Evolutionary conservation across 2,797 vertebrate species (phyloP).

Genomic region (Antennarius maculatus): DNA sequence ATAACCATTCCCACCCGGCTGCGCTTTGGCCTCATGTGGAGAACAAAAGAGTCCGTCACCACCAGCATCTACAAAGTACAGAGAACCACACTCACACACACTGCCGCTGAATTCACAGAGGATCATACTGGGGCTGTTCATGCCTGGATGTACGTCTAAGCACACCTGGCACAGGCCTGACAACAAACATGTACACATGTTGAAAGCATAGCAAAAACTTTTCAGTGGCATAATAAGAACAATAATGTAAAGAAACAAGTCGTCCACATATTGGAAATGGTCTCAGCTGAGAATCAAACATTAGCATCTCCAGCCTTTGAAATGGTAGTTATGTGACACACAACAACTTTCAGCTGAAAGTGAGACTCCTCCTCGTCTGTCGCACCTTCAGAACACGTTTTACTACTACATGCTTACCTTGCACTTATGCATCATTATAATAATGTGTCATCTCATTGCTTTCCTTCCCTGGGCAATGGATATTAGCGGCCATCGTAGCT

Average conservation of each 20-base stretch:
- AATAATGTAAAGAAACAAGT: background rate
- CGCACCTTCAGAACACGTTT: constrained; percentile 60
- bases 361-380: constrained; percentile 36
- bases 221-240: background rate
- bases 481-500: constrained; percentile 66
- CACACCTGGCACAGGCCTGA: background rate
- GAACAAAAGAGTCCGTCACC: constrained; percentile 78
- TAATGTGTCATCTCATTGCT: constrained; percentile 69
- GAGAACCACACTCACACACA: constrained; percentile 14
- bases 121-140: constrained; percentile 21
- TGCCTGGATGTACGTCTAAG: constrained; percentile 13
- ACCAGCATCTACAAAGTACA: constrained; percentile 63
- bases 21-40: constrained; percentile 74
- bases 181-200: background rate
- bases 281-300: constrained; percentile 18
- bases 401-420: constrained; percentile 70
- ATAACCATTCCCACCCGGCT: constrained; percentile 70
- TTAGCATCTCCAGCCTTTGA: constrained; percentile 12
- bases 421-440: constrained; percentile 76
- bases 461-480: constrained; percentile 61
- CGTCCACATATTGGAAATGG: background rate
- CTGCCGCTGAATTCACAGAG: constrained; percentile 12
- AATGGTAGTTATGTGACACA: constrained; percentile 42
- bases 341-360: constrained; percentile 52
- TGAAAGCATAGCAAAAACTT: background rate